Evolutionary conservation across 2,888 invertebrate species (phyloP).

Genomic region (Synanthedon vespiformis): DNA sequence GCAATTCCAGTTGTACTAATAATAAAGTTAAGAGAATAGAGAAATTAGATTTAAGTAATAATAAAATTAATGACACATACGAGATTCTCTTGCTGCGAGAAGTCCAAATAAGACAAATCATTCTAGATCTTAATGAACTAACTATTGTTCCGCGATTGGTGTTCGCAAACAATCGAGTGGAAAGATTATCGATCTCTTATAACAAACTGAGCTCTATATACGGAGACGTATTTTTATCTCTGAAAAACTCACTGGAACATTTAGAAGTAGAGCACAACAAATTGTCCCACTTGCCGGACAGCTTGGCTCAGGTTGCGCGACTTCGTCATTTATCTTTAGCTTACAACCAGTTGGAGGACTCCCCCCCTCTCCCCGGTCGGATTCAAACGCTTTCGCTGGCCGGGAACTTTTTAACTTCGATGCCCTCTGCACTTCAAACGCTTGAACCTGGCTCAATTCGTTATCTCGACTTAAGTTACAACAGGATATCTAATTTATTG

Average conservation of each 20-base stretch:
- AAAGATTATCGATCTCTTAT: conserved; percentile 82
- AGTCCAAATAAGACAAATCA: conserved; percentile 82
- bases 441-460: conserved; percentile 79
- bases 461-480: conserved; percentile 90
- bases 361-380: conserved; percentile 73
- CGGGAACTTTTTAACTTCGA: conserved; percentile 81
- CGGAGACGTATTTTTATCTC: conserved; percentile 77
- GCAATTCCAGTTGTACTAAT: conserved; percentile 44
- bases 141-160: conserved; percentile 73
- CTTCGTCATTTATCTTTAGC: conserved; percentile 86
- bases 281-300: conserved; percentile 76
- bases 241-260: conserved; percentile 82
- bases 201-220: conserved; percentile 80
- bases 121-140: conserved; percentile 85
- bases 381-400: conserved; percentile 84
- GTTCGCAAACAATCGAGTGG: conserved; percentile 78
- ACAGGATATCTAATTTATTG: conserved; percentile 82
- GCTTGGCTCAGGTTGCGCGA: conserved; percentile 74
- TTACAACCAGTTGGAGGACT: conserved; percentile 76
- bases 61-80: conserved; percentile 78
- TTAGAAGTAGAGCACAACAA: conserved; percentile 86
- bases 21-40: conserved; percentile 77
- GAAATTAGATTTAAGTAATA: conserved; percentile 87
- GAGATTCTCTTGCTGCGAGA: conserved; percentile 76
- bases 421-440: conserved; percentile 78